Evolutionary conservation across 1,140 invertebrate species (phyloP), one percentile per base, ranked within the genome.

Genomic region (Bradysia coprophila): DNA sequence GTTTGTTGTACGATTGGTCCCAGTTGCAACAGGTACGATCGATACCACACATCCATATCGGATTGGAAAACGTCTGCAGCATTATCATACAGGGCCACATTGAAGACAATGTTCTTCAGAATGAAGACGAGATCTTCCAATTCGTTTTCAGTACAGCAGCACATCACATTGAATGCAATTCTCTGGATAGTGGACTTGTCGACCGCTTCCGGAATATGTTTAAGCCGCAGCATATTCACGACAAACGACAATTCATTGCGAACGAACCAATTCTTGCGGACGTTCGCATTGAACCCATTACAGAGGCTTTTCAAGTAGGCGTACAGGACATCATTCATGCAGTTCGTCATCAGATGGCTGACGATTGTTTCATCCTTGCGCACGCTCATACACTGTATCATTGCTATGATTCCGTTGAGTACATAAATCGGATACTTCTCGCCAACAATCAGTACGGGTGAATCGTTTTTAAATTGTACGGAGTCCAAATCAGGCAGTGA

Each of bases 401-500:
- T n/a, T n/a, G n/a, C n/a, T n/a, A 58, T 54, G 8, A 60, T 20
- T 28, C 48, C 49, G 11, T 50, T 52, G 8, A 61, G 40, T 21
- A 61, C 38, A 21, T 54, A 51, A 31, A 57, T 48, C 22, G 54
- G 43, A 54, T 56, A 60, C 10, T 49, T 48, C 44, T 61, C 52
- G 18, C 47, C 46, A 10, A 60, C 38, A 28, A 60, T 49, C 28
- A 61, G 39, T 43, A 55, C 52, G 6, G 58, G 57, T 0, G 56
- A 51, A 16, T 18, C 21, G 11, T 20, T 16, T 11, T 38, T 19
- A 18, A 18, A 38, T 20, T 58, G 28, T 6, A 61, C 50, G 18
- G 58, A 44, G 15, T 58, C 56, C 22, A 59, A 46, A 50, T 60
- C 57, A 8, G 55, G 54, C 38, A 61, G 32, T 18, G 57, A 45